Conservation (phyloP, 2,113 vertebrate genomes). For the Condylura cristata region DNA sequence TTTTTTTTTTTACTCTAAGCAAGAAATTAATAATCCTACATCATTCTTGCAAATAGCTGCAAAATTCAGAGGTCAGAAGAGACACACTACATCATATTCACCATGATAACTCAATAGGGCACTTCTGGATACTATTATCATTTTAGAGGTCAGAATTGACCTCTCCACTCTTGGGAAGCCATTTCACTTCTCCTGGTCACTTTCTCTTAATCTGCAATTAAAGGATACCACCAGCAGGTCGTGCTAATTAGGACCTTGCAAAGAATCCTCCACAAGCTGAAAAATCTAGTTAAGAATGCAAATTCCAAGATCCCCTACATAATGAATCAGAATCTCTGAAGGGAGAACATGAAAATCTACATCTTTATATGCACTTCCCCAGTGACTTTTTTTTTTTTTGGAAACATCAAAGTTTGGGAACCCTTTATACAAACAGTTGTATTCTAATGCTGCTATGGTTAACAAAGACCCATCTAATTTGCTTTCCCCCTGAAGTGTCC, state of each 20-base stretch:
- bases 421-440: background rate
- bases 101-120: background rate
- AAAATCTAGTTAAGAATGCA: background rate
- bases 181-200: background rate
- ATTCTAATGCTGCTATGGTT: background rate
- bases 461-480: background rate
- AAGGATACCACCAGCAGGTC: background rate
- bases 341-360: background rate
- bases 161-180: background rate
- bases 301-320: background rate
- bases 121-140: background rate
- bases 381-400: background rate
- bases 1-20: background rate
- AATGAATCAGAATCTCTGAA: background rate
- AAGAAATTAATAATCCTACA: slow-evolving; percentile 15
- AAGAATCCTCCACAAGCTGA: background rate
- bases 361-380: background rate
- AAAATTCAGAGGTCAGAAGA: background rate
- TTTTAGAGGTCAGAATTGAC: background rate
- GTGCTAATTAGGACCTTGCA: background rate
- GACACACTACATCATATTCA: background rate
- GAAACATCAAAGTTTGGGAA: background rate
- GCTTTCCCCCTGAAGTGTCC: background rate
- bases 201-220: background rate
- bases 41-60: background rate